These are phyloP conservation scores for Puffinus mauretanicus DNA, from an alignment of 2,113 vertebrate species.

Conservation along the genomic window DNA sequence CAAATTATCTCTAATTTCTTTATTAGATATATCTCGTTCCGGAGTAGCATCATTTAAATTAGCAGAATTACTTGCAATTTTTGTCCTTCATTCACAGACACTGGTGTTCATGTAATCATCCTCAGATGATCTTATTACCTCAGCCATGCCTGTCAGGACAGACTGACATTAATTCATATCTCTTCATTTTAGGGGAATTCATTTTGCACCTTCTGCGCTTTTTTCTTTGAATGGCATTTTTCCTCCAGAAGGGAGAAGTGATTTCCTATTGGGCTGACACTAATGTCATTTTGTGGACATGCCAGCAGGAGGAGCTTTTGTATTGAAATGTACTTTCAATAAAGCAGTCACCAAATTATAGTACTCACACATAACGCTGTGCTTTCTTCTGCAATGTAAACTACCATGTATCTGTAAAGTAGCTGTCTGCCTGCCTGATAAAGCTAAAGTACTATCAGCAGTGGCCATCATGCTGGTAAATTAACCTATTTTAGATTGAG, in stretches of 20 bases:
- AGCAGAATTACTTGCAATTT: not conserved
- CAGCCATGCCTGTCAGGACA: not conserved
- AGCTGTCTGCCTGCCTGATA: not conserved
- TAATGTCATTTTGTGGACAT: not conserved
- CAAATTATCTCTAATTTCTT: not conserved
- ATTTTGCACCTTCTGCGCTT: not conserved
- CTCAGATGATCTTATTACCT: not conserved
- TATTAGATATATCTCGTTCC: not conserved
- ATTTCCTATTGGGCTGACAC: not conserved
- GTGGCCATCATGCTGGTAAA: not conserved
- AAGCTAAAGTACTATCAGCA: not conserved
- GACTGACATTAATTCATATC: not conserved
- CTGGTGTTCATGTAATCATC: not conserved
- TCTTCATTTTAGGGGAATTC: not conserved
- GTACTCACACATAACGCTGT: not conserved
- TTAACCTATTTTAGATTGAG: not conserved
- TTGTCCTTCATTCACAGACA: not conserved
- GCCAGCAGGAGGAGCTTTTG: conserved; percentile 68
- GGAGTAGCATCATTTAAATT: conserved; percentile 1
- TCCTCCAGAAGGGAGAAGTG: not conserved
- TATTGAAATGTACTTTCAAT: conserved; percentile 15
- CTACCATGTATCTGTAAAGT: not conserved
- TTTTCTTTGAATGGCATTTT: not conserved
- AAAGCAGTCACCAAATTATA: not conserved
- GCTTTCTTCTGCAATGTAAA: not conserved